Conservation (phyloP, 2,797 vertebrate genomes). For the Podarcis siculus region DNA sequence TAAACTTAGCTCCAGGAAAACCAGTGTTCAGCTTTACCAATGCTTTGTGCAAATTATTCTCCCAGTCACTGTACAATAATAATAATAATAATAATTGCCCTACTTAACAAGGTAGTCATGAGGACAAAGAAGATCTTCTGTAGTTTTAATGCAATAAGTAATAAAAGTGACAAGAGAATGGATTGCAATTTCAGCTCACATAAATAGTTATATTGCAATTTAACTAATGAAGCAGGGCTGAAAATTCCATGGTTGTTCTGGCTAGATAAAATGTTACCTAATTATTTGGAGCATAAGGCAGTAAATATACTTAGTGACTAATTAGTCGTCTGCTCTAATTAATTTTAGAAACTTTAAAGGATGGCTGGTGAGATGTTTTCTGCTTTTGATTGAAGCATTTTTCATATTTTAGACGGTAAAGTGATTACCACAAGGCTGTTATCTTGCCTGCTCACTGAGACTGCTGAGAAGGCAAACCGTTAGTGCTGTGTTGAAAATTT, state of each 20-base stretch:
- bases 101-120: slow-evolving; percentile 2
- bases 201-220: neutral
- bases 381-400: slow-evolving; percentile 36
- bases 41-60: neutral
- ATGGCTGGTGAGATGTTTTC: neutral
- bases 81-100: neutral
- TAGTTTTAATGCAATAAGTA: neutral
- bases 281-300: slow-evolving; percentile 20
- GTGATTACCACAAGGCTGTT: neutral
- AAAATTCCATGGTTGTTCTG: neutral
- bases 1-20: neutral
- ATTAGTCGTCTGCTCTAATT: slow-evolving; percentile 20
- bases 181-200: neutral
- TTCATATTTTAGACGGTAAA: neutral
- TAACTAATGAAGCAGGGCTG: slow-evolving; percentile 7
- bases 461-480: neutral
- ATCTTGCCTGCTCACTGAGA: neutral
- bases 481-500: neutral
- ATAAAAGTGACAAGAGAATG: neutral
- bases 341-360: slow-evolving; percentile 1
- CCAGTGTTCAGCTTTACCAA: neutral
- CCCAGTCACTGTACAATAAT: neutral
- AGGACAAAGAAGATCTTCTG: neutral
- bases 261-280: slow-evolving; percentile 11
- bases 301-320: slow-evolving; percentile 19